phyloP scores from a whole-genome alignment of 2,888 invertebrate genomes.

The Drosophila kuntzei region DNA sequence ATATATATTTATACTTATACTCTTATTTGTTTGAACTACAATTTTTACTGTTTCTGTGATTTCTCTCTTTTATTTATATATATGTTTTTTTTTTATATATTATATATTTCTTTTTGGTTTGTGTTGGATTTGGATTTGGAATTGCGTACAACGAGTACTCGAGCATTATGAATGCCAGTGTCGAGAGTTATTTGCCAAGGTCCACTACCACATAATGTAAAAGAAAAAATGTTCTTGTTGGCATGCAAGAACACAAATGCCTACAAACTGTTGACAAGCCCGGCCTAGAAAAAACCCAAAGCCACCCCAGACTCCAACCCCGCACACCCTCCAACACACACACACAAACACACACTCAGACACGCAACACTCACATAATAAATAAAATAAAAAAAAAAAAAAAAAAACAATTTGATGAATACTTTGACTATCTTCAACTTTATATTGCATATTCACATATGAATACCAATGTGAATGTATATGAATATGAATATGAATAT shows the following conservation, averaged over 20 bases:
- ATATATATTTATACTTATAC: constrained; percentile 9
- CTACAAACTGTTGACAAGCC: constrained; percentile 57
- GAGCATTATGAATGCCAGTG: constrained; percentile 58
- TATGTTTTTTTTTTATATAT: too few species aligned
- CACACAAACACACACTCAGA: constrained; percentile 2
- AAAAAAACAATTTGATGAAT: constrained; percentile 24
- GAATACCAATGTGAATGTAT: constrained; percentile 46
- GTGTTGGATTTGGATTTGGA: constrained; percentile 53
- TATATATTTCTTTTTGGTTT: constrained; percentile 28
- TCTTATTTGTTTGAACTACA: constrained; percentile 10
- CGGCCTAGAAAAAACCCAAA: constrained; percentile 12
- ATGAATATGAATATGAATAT: constrained; percentile 40
- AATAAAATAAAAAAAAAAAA: too few species aligned
- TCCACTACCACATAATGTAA: constrained; percentile 84
- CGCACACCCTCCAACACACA: constrained; percentile 3
- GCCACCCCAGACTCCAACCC: constrained; percentile 15
- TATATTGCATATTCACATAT: constrained; percentile 55
- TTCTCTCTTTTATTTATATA: constrained; percentile 11
- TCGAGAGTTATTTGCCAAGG: constrained; percentile 62
- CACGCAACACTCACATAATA: neutral
- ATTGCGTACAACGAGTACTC: constrained; percentile 61
- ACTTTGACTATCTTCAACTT: constrained; percentile 38
- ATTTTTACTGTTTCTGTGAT: constrained; percentile 3
- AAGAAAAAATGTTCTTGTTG: constrained; percentile 85
- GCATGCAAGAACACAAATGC: constrained; percentile 84